Evolutionary conservation across 2,797 vertebrate genomes (phyloP), one percentile per base, ranked within the genome.

Genomic region (Dryobates pubescens): DNA sequence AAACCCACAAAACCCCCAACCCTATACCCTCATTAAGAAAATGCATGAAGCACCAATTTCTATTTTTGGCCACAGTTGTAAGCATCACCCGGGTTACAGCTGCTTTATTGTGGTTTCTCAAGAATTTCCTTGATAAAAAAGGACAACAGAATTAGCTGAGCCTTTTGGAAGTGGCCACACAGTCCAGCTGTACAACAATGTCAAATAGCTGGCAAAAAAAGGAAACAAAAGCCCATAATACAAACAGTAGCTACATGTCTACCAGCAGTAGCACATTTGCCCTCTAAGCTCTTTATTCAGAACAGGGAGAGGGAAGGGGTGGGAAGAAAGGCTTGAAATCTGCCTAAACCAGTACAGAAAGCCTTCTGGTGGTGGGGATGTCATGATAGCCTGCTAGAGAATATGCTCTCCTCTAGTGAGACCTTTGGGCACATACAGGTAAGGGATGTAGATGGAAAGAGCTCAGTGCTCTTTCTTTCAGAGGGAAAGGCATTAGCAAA

Each of bases 81-180:
- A 93, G 29, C 64, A 86, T 45, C n/a, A 3, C 73, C 61, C 90
- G 91, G 80, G 84, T 95, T 96, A 94, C 84, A 87, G 92, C 49
- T 94, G 93, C 88, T 95, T 90, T 96, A 95, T 65, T 96, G 90
- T 86, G 83, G 86, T 88, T 96, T 96, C 87, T 93, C 84, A 93
- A 94, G 82, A 96, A 95, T 92, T 95, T 96, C 82, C 76, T 96
- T 94, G 93, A 95, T 92, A 96, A 96, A 96, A 88, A 85, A 94
- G 77, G 89, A 94, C 92, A 96, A 92, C 65, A 92, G 83, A 93
- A 95, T 92, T 92, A 96, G 95, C 93, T 94, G 68, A 89, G 89
- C 88, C 80, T 88, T 95, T 90, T 92, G 89, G 95, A 90, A 94
- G 94, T 27, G 93, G 88, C 34, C 7, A 7, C 69, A 77, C 6